Evolutionary conservation across 2,113 vertebrate species (phyloP), one percentile per base, ranked within the genome.

Genomic region (Hippocampus mohnikei): DNA sequence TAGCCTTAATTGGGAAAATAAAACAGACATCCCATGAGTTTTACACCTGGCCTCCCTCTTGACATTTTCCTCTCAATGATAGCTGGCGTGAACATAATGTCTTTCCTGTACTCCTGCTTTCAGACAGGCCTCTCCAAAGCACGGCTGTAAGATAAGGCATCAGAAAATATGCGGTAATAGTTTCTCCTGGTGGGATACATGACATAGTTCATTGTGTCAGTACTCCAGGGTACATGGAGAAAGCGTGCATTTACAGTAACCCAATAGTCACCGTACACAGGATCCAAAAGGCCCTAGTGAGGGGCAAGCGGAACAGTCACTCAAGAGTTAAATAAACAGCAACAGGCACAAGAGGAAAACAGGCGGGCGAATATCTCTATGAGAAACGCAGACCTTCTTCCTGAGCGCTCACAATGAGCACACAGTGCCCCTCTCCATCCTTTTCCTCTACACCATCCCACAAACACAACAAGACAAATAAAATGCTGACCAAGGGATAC

Each of bases 341-440:
- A 76, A 81, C 72, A 79, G 65, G 71, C 82, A 70, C 71, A 85
- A 72, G 76, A 82, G 79, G 77, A 81, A 88, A 83, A 84, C 77
- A 84, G 81, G 84, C 81, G 65, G 67, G 56, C 56, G 78, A 84
- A 73, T 82, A 81, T 82, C 88, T 90, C 83, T 90, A 87, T 82
- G 68, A 80, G 73, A 83, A 84, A 85, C 23, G 77, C 86, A 87
- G 90, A 91, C 94, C 94, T 92, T 94, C 74, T 81, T 52, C 41
- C 66, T 71, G 68, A 82, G 65, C 79, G 69, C 74, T 71, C 66
- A 80, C 75, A 72, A 67, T 79, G 68, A 73, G 70, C 73, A 78
- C 72, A 84, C 78, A 73, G 65, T 15, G 62, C 75, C 61, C 63
- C 75, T 81, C 73, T 84, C 72, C 83, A 82, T 85, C 81, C 83